Conservation (phyloP, 2,113 vertebrate species). For the Pristiophorus japonicus region DNA sequence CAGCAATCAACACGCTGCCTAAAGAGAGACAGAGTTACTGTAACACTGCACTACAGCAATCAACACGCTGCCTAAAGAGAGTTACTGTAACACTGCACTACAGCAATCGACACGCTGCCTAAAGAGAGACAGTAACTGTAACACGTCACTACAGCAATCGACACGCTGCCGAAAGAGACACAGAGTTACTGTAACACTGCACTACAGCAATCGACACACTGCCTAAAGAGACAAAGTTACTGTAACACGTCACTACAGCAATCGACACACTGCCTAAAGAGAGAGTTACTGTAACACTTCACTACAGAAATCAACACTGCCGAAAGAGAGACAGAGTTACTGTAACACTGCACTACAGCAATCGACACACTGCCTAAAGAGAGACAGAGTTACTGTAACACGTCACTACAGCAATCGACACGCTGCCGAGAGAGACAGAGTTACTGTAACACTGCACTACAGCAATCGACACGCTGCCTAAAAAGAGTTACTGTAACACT, state of each 20-base stretch:
- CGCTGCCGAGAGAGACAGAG: conserved; percentile 51
- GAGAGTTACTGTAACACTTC: not conserved
- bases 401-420: not conserved
- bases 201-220: not conserved
- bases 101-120: not conserved
- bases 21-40: not conserved
- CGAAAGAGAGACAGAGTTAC: conserved; percentile 50
- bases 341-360: not conserved
- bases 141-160: not conserved
- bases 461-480: conserved; percentile 51
- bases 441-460: not conserved
- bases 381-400: not conserved
- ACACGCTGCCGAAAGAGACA: conserved; percentile 53
- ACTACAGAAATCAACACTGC: not conserved
- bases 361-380: conserved; percentile 53
- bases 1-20: not conserved
- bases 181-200: not conserved
- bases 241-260: not conserved
- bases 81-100: not conserved
- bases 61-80: not conserved
- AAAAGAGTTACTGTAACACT: not conserved
- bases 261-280: conserved; percentile 52
- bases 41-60: not conserved
- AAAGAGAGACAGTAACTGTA: not conserved
- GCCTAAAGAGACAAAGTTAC: conserved; percentile 50